These are phyloP conservation scores for Microhierax caerulescens DNA, from an alignment of 2,797 vertebrate species.

Conservation along the genomic window DNA sequence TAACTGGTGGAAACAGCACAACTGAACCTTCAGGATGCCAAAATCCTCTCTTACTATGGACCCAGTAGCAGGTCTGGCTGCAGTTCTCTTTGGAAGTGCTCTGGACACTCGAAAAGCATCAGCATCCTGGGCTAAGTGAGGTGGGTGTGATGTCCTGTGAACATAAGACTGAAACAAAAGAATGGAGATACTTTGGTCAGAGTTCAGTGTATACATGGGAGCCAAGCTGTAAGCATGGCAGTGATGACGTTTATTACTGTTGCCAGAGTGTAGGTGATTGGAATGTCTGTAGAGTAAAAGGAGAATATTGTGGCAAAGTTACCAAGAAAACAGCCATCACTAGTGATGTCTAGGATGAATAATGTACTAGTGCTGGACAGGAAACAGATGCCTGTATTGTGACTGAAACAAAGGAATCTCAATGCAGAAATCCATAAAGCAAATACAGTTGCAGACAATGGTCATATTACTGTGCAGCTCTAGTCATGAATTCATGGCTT, in stretches of 20 bases:
- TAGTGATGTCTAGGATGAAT: neutral
- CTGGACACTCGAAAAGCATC: neutral
- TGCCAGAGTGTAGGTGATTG: neutral
- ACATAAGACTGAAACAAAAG: neutral
- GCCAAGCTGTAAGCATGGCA: neutral
- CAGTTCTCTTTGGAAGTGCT: neutral
- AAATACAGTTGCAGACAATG: neutral
- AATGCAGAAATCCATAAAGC: neutral
- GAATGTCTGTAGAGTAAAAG: neutral
- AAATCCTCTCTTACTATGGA: neutral
- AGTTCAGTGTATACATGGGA: neutral
- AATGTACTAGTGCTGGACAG: neutral
- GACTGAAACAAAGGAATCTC: neutral
- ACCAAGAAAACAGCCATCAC: neutral
- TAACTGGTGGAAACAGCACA: neutral
- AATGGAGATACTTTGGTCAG: neutral
- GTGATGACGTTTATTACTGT: neutral
- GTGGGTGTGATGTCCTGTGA: neutral
- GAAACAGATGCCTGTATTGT: neutral
- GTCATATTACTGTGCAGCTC: neutral
- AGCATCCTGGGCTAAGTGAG: neutral
- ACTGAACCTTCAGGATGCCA: neutral
- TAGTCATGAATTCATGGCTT: neutral
- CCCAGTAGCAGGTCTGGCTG: neutral
- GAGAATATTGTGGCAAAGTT: neutral